Evolutionary conservation across 2,113 vertebrate species (phyloP).

Genomic region (Balaeniceps rex): DNA sequence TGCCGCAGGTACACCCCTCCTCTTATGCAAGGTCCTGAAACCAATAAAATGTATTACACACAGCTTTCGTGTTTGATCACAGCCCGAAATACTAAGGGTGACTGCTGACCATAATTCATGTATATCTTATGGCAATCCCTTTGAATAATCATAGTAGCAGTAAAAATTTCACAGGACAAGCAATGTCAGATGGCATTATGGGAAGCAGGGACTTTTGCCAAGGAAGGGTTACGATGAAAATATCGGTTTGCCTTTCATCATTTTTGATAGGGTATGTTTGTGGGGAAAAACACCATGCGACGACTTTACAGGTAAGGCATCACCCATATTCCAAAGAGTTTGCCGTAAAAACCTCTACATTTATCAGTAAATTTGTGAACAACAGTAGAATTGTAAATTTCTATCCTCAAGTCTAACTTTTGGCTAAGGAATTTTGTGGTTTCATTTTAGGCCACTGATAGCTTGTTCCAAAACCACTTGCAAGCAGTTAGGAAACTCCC

Average conservation of each 20-base stretch:
- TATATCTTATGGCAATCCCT: neutral
- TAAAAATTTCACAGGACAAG: conserved; percentile 4
- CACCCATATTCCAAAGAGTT: neutral
- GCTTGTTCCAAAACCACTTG: neutral
- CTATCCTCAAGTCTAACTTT: neutral
- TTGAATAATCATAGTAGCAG: neutral
- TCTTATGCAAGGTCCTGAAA: neutral
- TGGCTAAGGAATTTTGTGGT: neutral
- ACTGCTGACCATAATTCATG: neutral
- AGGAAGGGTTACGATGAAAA: neutral
- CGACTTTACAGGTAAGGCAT: neutral
- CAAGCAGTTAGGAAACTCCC: neutral
- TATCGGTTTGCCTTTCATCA: neutral
- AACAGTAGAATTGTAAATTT: neutral
- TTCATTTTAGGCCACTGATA: neutral
- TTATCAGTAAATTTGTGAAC: neutral
- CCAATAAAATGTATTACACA: neutral
- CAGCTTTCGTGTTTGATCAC: neutral
- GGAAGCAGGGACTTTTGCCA: conserved; percentile 2
- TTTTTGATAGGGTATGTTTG: neutral
- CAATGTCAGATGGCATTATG: neutral
- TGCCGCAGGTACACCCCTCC: neutral
- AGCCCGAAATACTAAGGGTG: neutral
- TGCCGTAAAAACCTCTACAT: neutral
- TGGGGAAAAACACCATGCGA: neutral